Evolutionary conservation across 1,140 invertebrate species (phyloP), one percentile per base, ranked within the genome.

Genomic region (Caerostris darwini): DNA sequence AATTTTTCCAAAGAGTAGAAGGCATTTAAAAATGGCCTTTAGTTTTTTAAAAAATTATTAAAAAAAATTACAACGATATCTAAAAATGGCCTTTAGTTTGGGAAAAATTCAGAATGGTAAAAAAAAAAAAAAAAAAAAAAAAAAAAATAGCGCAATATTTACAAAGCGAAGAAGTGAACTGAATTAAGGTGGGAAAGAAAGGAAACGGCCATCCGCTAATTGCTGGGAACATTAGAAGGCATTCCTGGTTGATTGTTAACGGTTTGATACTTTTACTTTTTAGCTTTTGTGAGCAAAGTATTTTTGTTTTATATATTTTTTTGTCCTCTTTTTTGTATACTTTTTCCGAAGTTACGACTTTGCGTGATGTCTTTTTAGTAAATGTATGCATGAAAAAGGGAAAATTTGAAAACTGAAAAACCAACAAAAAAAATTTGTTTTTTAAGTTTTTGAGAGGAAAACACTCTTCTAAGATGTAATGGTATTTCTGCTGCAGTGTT

Each of bases 251-350:
- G 71, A 77, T 77, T 77, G 71, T 77, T 77, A 50, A 77, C 34
- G 10, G 71, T 77, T 77, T 77, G 71, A 53, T 77, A 77, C 71
- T 77, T 77, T 77, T 53, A 77, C 71, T 77, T 77, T 12, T 77
- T 77, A 53, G 71, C 71, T 77, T 77, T 77, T 77, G 71, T 77
- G 50, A 8, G 10, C 71, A 77, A 77, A 50, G 4, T 77, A 34
- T 50, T 71, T 34, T 77, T 77, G 34, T 7, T 12, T 12, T 5
- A 12, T 77, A 34, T 2, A 1, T 77, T 53, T 77, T 50, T 50
- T 53, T 53, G n/a, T n/a, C n/a, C 50, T 0, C 53, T 53, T 77
- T 77, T 77, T 77, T 77, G 8, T 50, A 50, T 53, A 34, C 34
- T 19, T 77, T 77, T 77, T 2, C 19, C 8, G 5, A 77, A 77